Base-by-base conservation (phyloP, 2,888 invertebrate genomes). In the Catotricha subobsoleta region DNA sequence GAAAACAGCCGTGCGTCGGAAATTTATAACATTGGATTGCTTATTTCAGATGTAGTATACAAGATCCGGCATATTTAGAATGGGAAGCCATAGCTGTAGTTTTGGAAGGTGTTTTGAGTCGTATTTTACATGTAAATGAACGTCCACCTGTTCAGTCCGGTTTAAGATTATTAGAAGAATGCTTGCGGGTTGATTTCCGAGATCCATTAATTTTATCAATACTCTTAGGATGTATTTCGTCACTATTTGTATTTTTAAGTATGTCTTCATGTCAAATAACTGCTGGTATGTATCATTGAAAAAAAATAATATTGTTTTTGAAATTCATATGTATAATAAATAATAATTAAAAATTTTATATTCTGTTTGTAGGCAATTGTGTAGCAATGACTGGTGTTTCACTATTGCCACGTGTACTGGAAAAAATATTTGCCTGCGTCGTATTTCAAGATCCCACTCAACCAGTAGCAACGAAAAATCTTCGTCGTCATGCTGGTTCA, bases 161-260 rank as follows among this genome's bases (percentile, higher is more conserved):
- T 0, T 64, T 90, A 43, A 71, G 73, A 45, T 66, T 92, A 40
- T 65, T 92, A 43, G 79, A 82, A 58, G 68, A 80, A 49, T 87
- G 87, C 55, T 68, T 91, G 42, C 68, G 71, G 23, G 73, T 79
- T 54, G 69, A 78, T 43, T 83, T 84, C 1, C 70, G 68, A 42
- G 82, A 90, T 62, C 83, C 91, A 2, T 66, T 84, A 46, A 71
- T 90, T 40, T 65, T 84, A 19, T 91, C 91, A 1, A 74, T 81
- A 39, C 62, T 88, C 42, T 65, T 94, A n/a, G 91, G 91, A 0
- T 86, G 88, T 62, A 80, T 92, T 48, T 92, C 91, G 2, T 84
- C 90, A 0, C 68, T 92, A 2, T 90, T 91, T 58, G 83, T 88
- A 21, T 91, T 90, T 65, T 70, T 92, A 18, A 83, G 82, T 53